A percentile compares a stretch with the other conserved stretches of the same genome.
Evolutionary conservation across 2,113 vertebrate species (phyloP).

Genomic region (Odocoileus hemionus): DNA sequence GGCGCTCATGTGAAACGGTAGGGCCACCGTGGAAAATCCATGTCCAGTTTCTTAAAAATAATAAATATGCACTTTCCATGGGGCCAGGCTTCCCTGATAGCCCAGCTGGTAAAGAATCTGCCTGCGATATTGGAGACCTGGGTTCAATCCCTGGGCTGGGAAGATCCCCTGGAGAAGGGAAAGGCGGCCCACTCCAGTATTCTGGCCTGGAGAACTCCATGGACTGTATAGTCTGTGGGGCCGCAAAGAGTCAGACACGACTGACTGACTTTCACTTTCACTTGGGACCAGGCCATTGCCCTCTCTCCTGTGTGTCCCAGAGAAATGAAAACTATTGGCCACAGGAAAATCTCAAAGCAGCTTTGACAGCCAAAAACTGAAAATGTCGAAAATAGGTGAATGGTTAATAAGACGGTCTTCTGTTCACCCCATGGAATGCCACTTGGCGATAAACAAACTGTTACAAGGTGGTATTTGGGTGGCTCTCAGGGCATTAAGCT

Average conservation of each 20-base stretch:
- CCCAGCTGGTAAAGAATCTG: background rate
- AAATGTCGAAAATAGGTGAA: too few species aligned
- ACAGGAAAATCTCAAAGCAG: background rate
- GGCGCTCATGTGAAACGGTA: rapidly evolving
- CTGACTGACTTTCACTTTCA: background rate
- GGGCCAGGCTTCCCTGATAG: background rate
- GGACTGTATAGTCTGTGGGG: background rate
- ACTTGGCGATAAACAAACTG: background rate
- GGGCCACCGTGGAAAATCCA: too few species aligned
- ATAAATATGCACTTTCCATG: background rate
- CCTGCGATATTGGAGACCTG: background rate
- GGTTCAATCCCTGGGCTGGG: background rate
- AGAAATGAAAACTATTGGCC: background rate
- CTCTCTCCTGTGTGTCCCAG: background rate
- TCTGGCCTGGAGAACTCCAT: background rate
- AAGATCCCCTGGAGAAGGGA: background rate
- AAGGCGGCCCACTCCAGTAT: background rate
- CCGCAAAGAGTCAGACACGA: rapidly evolving
- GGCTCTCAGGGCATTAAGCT: background rate
- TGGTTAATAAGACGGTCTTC: background rate
- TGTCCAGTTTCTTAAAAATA: background rate
- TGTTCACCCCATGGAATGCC: background rate
- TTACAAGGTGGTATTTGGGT: too few species aligned
- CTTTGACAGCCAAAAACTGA: background rate
- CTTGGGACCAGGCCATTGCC: background rate